Base-by-base conservation (phyloP, 92 coral and sea anemone genomes). In the Anthopleura xanthogrammica region DNA sequence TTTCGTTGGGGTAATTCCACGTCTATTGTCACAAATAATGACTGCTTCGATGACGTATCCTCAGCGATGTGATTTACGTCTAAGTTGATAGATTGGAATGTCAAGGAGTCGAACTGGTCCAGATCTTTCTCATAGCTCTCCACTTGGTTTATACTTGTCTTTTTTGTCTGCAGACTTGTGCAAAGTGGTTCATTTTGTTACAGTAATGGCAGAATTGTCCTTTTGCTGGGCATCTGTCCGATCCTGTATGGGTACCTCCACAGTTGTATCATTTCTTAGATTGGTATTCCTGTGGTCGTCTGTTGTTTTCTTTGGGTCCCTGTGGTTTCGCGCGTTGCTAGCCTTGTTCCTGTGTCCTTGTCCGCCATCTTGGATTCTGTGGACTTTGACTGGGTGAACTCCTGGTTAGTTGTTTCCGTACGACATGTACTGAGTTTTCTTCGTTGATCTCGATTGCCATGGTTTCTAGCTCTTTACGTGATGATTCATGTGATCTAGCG, bases 171-270 rank as follows among this genome's bases (percentile, higher is more conserved):
- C 90, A 77, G 75, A 87, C 90, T 29, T 87, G 83, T 70, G 86
- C 87, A 56, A 83, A 82, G 81, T 87, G 83, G 80, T 81, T 82
- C 14, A 17, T 36, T 52, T 82, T 82, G 7, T 87, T 77, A 48
- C 82, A 82, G 68, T 83, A 78, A 57, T 79, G 46, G 80, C 93
- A 79, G 62, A 75, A 64, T 75, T 87, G 88, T 23, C 88, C 88
- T 77, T 78, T 77, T 58, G 86, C 93, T 79, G 86, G 90, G 79
- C 90, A 83, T 54, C 80, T 83, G 16, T 84, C 77, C 11, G 82
- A 81, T 82, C 88, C 71, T 52, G 71, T 40, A 72, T 90, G 93
- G 73, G 77, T 9, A 50, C 90, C 83, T 68, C 90, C 90, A 75
- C 93, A 86, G 82, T 90, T 83, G 40, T 81, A 84, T 80, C 93